Base-by-base conservation (phyloP, 2,113 vertebrate species). In the Uria lomvia region DNA sequence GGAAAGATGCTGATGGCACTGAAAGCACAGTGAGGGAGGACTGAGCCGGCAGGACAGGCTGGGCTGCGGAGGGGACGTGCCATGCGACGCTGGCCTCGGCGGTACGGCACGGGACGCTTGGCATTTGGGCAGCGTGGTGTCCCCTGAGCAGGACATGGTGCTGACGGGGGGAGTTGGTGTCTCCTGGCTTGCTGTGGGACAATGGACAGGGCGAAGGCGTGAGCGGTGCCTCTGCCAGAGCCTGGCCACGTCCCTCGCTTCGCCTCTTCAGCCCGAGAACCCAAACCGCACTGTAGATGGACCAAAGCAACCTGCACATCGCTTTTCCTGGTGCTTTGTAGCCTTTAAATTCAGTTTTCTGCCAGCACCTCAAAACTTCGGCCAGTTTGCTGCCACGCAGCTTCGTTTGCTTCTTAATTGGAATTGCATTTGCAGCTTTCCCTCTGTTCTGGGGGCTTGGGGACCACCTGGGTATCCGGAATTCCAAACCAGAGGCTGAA, bases 41-140 rank as follows among this genome's bases (percentile, higher is more conserved):
- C 67, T 62, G 45, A 71, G 23, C 55, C 7, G 21, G 26, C 30
- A 15, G 56, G 67, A 52, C 36, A 2, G 55, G 45, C 18, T 22
- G 32, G 18, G 5, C 42, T 8, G 53, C 9, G 8, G 52, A 20
- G 12, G 79, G 53, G 55, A 15, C 2, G 6, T 16, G 52, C 34
- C 3, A 14, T 18, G 43, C 20, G 0, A 5, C 11, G 30, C 6
- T 15, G 55, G 43, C 23, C 66, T 49, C 20, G 2, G 11, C 9
- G 15, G 11, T 29, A 5, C 2, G 15, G 56, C 47, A 32, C 12
- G 3, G 21, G 36, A 22, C 6, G 34, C 53, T 17, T 18, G 50
- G 56, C 4, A 2, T 22, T 49, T 4, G 45, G 58, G 27, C 6
- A 7, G 21, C 15, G 8, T 9, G 9, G 42, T 1, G 19, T 47